Conservation (phyloP, 2,888 invertebrate genomes). For the Drosophila mulleri region DNA sequence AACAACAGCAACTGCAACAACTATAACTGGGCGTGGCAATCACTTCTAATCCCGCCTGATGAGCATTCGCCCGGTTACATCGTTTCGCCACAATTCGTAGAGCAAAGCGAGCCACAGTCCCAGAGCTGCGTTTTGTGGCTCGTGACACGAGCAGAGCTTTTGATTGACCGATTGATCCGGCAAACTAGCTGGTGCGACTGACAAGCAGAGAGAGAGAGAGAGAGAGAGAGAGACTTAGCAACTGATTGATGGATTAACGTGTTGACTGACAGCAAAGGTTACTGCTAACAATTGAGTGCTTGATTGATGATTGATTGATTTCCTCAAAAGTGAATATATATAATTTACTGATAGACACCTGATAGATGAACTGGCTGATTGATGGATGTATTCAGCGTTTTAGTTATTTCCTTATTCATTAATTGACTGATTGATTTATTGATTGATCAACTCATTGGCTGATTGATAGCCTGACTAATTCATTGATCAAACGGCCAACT, state of each 20-base stretch:
- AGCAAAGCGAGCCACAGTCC: not conserved
- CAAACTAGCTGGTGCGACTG: not conserved
- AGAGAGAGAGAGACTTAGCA: no score
- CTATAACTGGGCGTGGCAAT: conserved; percentile 18
- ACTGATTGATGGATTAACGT: not conserved
- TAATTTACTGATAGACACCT: no score
- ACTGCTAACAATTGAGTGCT: not conserved
- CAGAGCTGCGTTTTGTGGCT: conserved; percentile 1
- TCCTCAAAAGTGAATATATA: no score
- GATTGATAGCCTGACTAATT: not conserved
- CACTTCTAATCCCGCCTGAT: conserved; percentile 55
- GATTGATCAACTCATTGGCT: not conserved
- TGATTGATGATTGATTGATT: not conserved
- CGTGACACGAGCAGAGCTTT: not conserved
- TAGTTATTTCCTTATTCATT: not conserved
- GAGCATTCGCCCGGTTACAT: conserved; percentile 53
- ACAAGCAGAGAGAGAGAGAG: no score
- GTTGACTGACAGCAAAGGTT: not conserved
- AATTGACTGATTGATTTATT: no score
- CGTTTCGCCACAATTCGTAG: conserved; percentile 25
- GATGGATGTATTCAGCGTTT: not conserved
- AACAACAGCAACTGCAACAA: conserved; percentile 9
- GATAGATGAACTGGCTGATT: no score
- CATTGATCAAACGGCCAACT: not conserved
- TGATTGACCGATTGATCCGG: conserved; percentile 3